Evolutionary conservation across 2,888 invertebrate species (phyloP), one percentile per base, ranked within the genome.

Genomic region (Crepidodera aurea): DNA sequence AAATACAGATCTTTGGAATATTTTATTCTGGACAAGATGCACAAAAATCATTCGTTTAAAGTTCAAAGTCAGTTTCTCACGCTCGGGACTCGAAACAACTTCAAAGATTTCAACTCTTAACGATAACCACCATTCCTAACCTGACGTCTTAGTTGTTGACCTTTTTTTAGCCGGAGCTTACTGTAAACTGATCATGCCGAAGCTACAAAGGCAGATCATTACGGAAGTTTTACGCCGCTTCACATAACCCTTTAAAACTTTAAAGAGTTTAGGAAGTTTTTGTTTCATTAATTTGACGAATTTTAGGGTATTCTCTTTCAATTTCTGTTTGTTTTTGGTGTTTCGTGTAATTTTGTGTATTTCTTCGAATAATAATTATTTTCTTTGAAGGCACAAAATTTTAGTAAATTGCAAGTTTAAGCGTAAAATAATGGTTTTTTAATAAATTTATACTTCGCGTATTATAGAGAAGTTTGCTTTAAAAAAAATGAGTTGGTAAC

Each of bases 191-290:
- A 42, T 42, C 54, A 22, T 22, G n/a, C 39, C 34, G 27, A 34
- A 53, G 22, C 60, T 37, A 37, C 44, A 48, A 60, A 60, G 53
- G 37, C 32, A 29, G 42, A 53, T 60, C 60, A 54, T 60, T 60
- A 60, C 25, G 51, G 34, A 60, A 46, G 53, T 60, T 60, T 58
- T 34, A 42, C 37, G 34, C 32, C 25, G 46, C 53, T 13, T 37
- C 37, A 37, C 44, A 46, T 53, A 60, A 46, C 25, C 53, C 46
- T 46, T 44, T 34, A 46, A 60, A 60, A 42, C 16, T 42, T 42
- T 42, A 15, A 42, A 42, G 16, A n/a, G n/a, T n/a, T n/a, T n/a
- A n/a, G n/a, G n/a, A 18, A 42, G 16, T 42, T 42, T 42, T 42
- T 42, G 15, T 42, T 42, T 42, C 42, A 19, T 42, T 19, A 19